A percentile compares a stretch with the other conserved stretches of the same genome.
Conservation (phyloP, 2,113 vertebrate species). For the Bambusicola thoracicus region DNA sequence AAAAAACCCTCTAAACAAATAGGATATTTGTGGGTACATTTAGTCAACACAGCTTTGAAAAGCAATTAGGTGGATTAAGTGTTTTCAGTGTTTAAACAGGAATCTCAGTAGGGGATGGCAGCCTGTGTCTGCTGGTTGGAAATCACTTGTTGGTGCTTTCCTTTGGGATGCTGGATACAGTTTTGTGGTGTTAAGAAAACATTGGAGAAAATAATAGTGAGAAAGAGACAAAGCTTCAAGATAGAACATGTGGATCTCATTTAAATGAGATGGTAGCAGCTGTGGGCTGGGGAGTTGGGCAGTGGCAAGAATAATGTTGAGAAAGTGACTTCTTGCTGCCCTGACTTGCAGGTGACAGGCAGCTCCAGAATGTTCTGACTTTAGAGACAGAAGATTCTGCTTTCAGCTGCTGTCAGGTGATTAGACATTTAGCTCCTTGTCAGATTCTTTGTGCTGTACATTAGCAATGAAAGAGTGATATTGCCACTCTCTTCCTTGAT, state of each 20-base stretch:
- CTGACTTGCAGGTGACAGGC: not conserved
- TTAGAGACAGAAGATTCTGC: not conserved
- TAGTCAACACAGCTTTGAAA: not conserved
- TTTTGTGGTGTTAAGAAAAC: not conserved
- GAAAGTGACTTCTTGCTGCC: not conserved
- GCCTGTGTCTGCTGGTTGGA: not conserved
- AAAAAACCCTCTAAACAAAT: not conserved
- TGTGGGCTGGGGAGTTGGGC: not conserved
- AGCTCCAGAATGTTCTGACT: not conserved
- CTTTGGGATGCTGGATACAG: not conserved
- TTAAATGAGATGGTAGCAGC: not conserved
- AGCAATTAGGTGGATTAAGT: not conserved
- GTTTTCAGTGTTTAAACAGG: not conserved
- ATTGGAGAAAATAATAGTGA: not conserved
- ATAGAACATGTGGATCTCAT: not conserved
- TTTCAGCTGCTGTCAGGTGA: not conserved
- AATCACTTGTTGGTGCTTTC: not conserved
- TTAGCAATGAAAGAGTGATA: constrained; percentile 25
- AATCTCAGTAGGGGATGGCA: not conserved
- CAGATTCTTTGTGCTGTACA: constrained; percentile 4
- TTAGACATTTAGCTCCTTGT: constrained; percentile 25
- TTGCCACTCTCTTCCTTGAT: not conserved
- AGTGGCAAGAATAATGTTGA: not conserved
- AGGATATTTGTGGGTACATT: not conserved
- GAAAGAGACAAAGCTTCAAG: not conserved